Conservation (phyloP, 2,888 invertebrate species). For the Adineta ricciae region DNA sequence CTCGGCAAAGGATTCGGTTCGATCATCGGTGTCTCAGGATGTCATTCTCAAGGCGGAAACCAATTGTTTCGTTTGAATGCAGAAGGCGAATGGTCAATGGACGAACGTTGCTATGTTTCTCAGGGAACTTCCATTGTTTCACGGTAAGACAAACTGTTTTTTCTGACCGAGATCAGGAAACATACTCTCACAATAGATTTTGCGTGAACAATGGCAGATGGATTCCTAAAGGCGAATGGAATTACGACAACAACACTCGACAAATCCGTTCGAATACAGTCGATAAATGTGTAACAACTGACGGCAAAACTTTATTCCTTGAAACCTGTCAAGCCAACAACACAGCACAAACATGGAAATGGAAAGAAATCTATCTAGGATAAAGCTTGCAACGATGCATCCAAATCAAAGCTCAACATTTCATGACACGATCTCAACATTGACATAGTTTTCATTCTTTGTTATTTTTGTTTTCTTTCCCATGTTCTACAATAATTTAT, state of each 20-base stretch:
- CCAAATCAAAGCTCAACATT: background rate
- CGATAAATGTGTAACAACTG: conserved; percentile 41
- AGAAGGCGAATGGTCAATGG: conserved; percentile 83
- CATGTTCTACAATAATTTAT: too few species aligned
- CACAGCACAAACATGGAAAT: conserved; percentile 77
- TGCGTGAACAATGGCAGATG: conserved; percentile 59
- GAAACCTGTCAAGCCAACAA: conserved; percentile 74
- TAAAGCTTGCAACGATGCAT: background rate
- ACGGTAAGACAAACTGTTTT: conserved; percentile 36
- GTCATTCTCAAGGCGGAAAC: conserved; percentile 29
- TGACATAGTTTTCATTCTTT: too few species aligned
- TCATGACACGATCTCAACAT: background rate
- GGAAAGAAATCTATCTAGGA: conserved; percentile 58
- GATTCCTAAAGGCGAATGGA: conserved; percentile 64
- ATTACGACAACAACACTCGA: conserved; percentile 59
- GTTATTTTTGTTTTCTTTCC: too few species aligned
- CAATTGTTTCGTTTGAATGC: conserved; percentile 60
- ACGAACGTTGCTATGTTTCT: conserved; percentile 86
- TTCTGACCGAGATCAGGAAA: too few species aligned
- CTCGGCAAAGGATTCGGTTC: conserved; percentile 23
- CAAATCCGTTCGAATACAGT: conserved; percentile 38
- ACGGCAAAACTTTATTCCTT: conserved; percentile 60
- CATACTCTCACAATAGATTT: too few species aligned
- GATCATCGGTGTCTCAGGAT: conserved; percentile 24
- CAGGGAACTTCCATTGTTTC: conserved; percentile 69